Evolutionary conservation across 2,113 vertebrate genomes (phyloP), one percentile per base, ranked within the genome.

Genomic region (Entelurus aequoreus): DNA sequence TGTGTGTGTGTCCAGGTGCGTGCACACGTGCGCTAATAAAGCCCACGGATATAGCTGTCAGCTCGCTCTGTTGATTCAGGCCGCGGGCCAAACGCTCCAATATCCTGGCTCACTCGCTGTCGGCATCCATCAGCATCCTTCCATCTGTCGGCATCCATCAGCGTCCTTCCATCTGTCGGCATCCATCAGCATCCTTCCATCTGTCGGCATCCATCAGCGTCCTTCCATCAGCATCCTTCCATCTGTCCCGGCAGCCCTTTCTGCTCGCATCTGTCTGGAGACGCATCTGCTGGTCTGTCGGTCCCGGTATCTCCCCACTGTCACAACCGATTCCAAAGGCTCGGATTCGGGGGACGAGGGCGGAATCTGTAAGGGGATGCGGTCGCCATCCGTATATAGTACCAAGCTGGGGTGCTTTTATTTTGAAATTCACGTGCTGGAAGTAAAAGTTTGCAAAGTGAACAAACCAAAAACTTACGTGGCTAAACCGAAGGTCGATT

Each of bases 11-110:
- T 57, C 38, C 66, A 49, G 59, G 51, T 57, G 58, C 61, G 4
- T 65, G 60, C 65, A n/a, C 42, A 56, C 52, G 52, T 66, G 38
- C 48, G 86, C 84, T 85, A 86, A 85, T 90, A 85, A 88, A 86
- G 79, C 76, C 85, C 50, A 70, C 69, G 80, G 82, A 88, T 83
- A 87, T 76, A 87, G 82, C 83, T 76, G 86, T 88, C 88, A 88
- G 81, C 79, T 80, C 69, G 74, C 73, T 63, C 71, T 81, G 83
- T 85, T 89, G 82, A 84, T 80, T 82, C 71, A 83, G 83, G 83
- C 77, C 83, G 71, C 57, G 60, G 68, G 83, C 86, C 78, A 88
- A 88, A 77, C 60, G 60, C 76, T 85, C 71, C 60, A 65, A 79
- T 80, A 83, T 85, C 83, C 80, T 82, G 71, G 52, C 72, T 75